Evolutionary conservation across 2,888 invertebrate genomes (phyloP).

Genomic region (Blastobasis adustella): DNA sequence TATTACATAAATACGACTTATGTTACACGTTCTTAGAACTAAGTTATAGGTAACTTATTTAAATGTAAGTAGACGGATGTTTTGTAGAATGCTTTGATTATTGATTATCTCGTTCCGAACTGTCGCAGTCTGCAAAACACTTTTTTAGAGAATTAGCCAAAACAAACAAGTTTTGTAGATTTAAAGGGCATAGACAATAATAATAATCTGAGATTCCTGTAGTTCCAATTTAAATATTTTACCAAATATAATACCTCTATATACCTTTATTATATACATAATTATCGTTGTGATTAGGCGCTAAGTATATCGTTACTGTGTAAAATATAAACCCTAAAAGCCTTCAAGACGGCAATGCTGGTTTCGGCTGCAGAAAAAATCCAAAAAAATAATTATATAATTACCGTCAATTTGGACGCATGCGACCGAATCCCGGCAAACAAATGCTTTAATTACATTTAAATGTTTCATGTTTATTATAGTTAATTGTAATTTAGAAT

Average conservation of each 20-base stretch:
- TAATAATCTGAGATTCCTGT: constrained; percentile 5
- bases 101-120: no score
- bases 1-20: no score
- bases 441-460: constrained; percentile 71
- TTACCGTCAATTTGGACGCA: constrained; percentile 48
- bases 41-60: no score
- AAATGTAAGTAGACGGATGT: no score
- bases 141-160: no score
- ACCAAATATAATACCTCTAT: background rate
- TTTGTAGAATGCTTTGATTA: no score
- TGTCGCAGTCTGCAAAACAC: no score
- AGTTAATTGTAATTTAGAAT: constrained; percentile 54
- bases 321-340: constrained; percentile 49
- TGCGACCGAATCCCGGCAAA: constrained; percentile 47
- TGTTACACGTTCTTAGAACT: no score
- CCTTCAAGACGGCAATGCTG: constrained; percentile 66
- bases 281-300: constrained; percentile 63
- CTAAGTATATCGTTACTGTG: constrained; percentile 53
- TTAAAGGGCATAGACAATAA: constrained; percentile 1
- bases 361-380: constrained; percentile 41
- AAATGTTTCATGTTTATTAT: constrained; percentile 64
- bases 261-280: constrained; percentile 30
- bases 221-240: constrained; percentile 8
- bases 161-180: no score
- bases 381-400: constrained; percentile 68